Base-by-base conservation (phyloP, 2,888 invertebrate genomes). In the Odontocerum albicorne region DNA sequence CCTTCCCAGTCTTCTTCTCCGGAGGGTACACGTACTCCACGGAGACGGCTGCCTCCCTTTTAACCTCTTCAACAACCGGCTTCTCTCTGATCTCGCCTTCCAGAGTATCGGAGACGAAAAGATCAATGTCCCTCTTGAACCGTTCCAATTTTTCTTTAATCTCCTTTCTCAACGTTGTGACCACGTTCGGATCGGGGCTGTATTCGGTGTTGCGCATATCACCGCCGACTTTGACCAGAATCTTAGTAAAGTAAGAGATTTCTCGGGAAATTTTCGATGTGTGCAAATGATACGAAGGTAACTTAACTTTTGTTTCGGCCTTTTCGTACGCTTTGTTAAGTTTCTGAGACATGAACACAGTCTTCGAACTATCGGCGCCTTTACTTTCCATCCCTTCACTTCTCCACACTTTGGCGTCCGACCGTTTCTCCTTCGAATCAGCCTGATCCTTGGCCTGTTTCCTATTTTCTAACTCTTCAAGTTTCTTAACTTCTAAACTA, bases 271-370 rank as follows among this genome's bases (percentile, higher is more conserved):
- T 17, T 35, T 58, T 58, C 2, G 42, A 19, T 1, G 42, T n/a
- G 2, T 46, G 36, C 8, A 21, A 20, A n/a, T 38, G 38, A 36
- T 54, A 61, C 7, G 61, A 50, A 1, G 35, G 40, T 12, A 13
- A 12, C 8, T 49, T 47, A 7, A 40, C 27, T 8, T 43, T 42
- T 2, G 31, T 17, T 17, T 60, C 59, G 3, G 43, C 39, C 13
- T 58, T 42, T 4, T 61, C 58, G 32, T 61, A 61, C 8, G 8
- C 32, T 6, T 55, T 50, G 32, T 58, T 61, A 3, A 49, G n/a
- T 15, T 55, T 58, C 21, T 60, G 52, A 2, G 52, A 33, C 13
- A 60, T 60, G 31, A 58, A 60, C 35, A 60, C 55, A 1, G 60
- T 60, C 21, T 60, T 57, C 2, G 57, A 42, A 2, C 44, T 22